phyloP scores from a whole-genome alignment of 30 jellyfish, hydroid and myxozoan genomes.

The Calvadosia cruxmelitensis region DNA sequence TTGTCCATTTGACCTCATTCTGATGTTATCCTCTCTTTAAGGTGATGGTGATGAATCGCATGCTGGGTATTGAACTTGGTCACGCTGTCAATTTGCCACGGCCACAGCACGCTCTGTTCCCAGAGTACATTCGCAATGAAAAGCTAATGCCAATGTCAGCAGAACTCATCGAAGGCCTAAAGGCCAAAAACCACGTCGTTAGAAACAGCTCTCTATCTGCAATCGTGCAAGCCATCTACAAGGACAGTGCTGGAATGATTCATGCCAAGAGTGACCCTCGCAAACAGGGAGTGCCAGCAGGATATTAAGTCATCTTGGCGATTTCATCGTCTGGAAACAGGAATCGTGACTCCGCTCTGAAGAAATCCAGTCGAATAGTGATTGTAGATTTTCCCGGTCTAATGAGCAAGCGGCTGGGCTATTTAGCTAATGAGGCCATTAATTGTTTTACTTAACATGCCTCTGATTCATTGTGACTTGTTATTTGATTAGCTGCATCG shows the following conservation, averaged over 20 bases:
- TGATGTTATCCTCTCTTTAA: too few species aligned
- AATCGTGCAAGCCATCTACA: constrained; percentile 76
- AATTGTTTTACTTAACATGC: too few species aligned
- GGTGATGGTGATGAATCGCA: constrained; percentile 86
- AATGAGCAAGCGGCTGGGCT: too few species aligned
- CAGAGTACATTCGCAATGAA: constrained; percentile 64
- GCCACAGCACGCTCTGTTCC: constrained; percentile 64
- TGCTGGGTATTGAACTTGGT: constrained; percentile 70
- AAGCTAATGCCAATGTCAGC: constrained; percentile 19
- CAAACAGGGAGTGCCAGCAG: constrained; percentile 89
- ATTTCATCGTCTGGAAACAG: too few species aligned
- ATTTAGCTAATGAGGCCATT: too few species aligned
- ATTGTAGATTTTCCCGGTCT: too few species aligned
- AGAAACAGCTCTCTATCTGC: constrained; percentile 36
- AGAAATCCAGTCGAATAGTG: too few species aligned
- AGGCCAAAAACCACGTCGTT: constrained; percentile 50
- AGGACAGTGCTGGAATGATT: constrained; percentile 26
- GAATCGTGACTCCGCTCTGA: too few species aligned
- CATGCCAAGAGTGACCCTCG: constrained; percentile 86
- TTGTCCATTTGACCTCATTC: too few species aligned
- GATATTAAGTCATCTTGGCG: constrained; percentile 37
- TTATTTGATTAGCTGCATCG: too few species aligned
- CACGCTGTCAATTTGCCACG: constrained; percentile 79
- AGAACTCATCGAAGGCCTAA: constrained; percentile 48
- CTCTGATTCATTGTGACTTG: too few species aligned